Evolutionary conservation across 2,113 vertebrate species (phyloP).

Genomic region (Rhea americana): DNA sequence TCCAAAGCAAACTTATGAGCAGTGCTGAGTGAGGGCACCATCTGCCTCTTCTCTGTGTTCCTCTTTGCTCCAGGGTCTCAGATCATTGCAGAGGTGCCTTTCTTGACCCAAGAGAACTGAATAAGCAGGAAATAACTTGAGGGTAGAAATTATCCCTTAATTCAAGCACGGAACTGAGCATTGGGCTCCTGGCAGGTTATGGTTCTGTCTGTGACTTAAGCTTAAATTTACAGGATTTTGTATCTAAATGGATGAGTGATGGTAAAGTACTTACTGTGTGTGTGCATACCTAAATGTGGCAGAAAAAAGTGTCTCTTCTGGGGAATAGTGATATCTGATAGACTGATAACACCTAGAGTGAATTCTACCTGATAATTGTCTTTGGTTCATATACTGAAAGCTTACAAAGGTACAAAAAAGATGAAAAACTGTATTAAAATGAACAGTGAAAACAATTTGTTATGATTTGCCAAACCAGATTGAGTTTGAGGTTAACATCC

Average conservation of each 20-base stretch:
- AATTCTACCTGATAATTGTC: background rate
- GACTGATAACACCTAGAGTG: background rate
- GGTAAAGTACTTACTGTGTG: background rate
- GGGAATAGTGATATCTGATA: slow-evolving; percentile 8
- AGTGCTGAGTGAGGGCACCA: background rate
- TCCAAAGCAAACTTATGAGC: background rate
- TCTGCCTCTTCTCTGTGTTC: background rate
- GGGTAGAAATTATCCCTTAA: background rate
- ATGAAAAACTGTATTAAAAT: slow-evolving; percentile 3
- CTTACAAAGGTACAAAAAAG: background rate
- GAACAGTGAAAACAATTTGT: background rate
- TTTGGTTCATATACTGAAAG: background rate
- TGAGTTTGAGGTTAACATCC: background rate
- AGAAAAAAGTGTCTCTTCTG: background rate
- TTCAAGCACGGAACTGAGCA: background rate
- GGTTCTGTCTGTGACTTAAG: background rate
- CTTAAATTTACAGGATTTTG: background rate
- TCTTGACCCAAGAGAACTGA: background rate
- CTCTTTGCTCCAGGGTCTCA: background rate
- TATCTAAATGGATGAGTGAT: background rate
- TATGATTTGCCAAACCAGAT: background rate
- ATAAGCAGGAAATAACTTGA: background rate
- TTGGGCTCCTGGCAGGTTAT: background rate
- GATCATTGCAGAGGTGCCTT: background rate
- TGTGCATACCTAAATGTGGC: background rate